Evolutionary conservation across 30 jellyfish, hydroid and myxozoan species (phyloP).

Genomic region (Rhopilema esculentum): DNA sequence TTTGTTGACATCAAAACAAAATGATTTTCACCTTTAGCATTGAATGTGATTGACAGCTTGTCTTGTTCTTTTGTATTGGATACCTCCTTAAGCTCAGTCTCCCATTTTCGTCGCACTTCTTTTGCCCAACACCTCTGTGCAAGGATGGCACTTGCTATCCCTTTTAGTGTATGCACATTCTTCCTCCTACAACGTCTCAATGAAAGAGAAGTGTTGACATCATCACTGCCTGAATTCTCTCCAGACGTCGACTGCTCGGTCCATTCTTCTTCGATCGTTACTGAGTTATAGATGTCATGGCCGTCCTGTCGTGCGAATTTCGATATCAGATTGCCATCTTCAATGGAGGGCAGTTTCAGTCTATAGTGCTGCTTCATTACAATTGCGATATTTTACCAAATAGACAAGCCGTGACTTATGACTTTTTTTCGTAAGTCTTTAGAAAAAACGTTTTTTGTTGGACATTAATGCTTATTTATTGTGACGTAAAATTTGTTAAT

Average conservation of each 20-base stretch:
- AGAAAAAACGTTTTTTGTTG: background rate
- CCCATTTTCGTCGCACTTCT: slow-evolving; percentile 37
- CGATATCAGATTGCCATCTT: slow-evolving; percentile 31
- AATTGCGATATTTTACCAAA: no score
- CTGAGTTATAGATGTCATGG: slow-evolving; percentile 10
- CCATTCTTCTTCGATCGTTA: slow-evolving; percentile 28
- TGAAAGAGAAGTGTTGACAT: background rate
- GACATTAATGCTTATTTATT: background rate
- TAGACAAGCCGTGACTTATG: background rate
- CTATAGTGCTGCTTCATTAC: slow-evolving; percentile 11
- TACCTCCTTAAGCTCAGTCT: slow-evolving; percentile 10
- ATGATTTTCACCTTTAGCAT: slow-evolving; percentile 21
- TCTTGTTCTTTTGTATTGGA: slow-evolving; percentile 8
- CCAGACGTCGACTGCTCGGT: background rate
- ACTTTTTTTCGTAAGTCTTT: background rate
- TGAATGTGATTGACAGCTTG: slow-evolving; percentile 17
- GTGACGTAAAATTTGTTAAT: background rate
- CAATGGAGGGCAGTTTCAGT: slow-evolving; percentile 44
- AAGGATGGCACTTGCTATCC: slow-evolving; percentile 34
- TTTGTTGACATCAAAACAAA: background rate
- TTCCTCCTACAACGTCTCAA: background rate
- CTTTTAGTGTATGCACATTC: slow-evolving; percentile 27
- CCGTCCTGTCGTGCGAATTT: slow-evolving; percentile 1
- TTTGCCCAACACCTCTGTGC: slow-evolving; percentile 61
- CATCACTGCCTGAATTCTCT: background rate